phyloP scores from a whole-genome alignment of 2,888 invertebrate genomes.

The Dasysyrphus tricinctus region DNA sequence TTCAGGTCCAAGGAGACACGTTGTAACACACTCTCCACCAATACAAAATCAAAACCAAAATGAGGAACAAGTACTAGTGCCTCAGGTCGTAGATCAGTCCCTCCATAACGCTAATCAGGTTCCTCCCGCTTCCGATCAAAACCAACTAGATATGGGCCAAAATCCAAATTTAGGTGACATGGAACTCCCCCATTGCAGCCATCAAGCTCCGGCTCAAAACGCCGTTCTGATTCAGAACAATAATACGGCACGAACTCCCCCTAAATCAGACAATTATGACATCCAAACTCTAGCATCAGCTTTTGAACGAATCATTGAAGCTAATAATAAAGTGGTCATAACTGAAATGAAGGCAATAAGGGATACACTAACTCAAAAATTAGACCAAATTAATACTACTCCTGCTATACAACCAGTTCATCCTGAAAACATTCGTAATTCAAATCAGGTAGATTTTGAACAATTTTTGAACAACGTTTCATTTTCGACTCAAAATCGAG shows the following conservation, averaged over 20 bases:
- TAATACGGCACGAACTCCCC: neutral
- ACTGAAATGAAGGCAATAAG: too few species aligned
- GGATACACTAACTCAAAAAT: neutral
- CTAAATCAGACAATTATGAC: constrained; percentile 3
- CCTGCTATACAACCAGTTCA: neutral
- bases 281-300: neutral
- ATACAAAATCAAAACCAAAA: neutral
- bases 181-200: neutral
- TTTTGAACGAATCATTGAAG: too few species aligned
- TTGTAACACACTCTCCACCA: neutral
- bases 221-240: neutral
- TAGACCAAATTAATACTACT: neutral
- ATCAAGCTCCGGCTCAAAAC: neutral
- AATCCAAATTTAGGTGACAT: neutral
- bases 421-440: neutral
- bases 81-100: neutral
- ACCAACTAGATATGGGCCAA: neutral
- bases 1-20: neutral
- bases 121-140: neutral
- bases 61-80: neutral
- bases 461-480: neutral
- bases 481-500: constrained; percentile 10
- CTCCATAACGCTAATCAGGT: neutral
- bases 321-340: too few species aligned
- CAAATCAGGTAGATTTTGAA: neutral